Conservation (phyloP, 2,797 vertebrate species). For the Onychomys arenicola region DNA sequence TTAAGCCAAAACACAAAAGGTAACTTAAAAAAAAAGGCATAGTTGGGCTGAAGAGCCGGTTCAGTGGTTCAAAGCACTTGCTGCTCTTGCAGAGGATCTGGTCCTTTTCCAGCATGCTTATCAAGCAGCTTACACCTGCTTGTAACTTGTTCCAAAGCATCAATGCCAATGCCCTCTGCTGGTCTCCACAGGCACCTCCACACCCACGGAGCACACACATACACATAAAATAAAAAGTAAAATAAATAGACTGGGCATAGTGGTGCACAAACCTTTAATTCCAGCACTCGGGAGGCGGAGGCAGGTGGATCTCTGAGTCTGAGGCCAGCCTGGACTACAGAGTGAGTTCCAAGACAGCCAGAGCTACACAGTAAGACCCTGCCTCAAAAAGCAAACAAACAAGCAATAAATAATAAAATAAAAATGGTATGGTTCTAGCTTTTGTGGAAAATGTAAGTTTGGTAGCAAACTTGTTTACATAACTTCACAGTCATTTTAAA, state of each 20-base stretch:
- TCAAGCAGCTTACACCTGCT: not conserved
- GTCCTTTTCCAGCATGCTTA: too few relatives aligned
- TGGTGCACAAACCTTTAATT: not conserved
- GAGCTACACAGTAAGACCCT: not conserved
- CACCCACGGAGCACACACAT: not conserved
- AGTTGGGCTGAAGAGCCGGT: not conserved
- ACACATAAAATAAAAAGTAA: not conserved
- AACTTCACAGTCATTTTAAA: slow-evolving; percentile 58
- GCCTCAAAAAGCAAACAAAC: not conserved
- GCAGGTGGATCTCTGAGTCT: not conserved
- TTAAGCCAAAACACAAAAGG: not conserved
- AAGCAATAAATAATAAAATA: not conserved
- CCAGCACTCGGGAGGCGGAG: not conserved
- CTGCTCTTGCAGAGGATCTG: not conserved
- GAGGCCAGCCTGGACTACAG: not conserved
- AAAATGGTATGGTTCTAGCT: not conserved
- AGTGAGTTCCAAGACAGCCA: not conserved
- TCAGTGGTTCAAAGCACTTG: not conserved
- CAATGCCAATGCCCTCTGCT: not conserved
- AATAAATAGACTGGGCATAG: not conserved
- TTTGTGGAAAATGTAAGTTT: slow-evolving; percentile 40
- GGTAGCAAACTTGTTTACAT: not conserved
- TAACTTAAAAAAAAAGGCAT: not conserved
- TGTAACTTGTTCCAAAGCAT: not conserved
- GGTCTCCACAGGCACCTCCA: not conserved